A percentile compares a stretch with the other conserved stretches of the same genome.
These are phyloP conservation scores for Rhyacichthys aspro DNA, from an alignment of 2,797 vertebrate genomes.

Conservation along the genomic window DNA sequence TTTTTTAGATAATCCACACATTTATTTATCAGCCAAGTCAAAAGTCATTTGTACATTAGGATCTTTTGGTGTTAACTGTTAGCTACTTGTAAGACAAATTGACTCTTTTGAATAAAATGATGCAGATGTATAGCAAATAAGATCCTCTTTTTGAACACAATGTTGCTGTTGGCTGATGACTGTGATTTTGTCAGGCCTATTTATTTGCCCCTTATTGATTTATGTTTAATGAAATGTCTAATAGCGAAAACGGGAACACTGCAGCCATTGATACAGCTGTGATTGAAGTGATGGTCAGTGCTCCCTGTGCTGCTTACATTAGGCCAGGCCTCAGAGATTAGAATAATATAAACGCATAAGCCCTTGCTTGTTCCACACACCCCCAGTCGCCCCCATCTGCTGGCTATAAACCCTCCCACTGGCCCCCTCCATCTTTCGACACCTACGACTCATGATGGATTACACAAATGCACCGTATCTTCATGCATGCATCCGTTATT, in stretches of 20 bases:
- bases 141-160: constrained; percentile 27
- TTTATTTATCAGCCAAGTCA: neutral
- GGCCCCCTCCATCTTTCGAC: constrained; percentile 18
- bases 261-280: constrained; percentile 69
- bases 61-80: neutral
- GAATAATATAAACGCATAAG: constrained; percentile 82
- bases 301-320: constrained; percentile 78
- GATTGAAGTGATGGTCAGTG: constrained; percentile 81
- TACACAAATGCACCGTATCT: constrained; percentile 27
- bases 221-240: constrained; percentile 76
- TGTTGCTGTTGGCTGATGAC: constrained; percentile 49
- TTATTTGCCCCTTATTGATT: constrained; percentile 74
- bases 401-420: constrained; percentile 20
- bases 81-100: constrained; percentile 18
- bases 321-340: constrained; percentile 77
- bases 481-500: constrained; percentile 15
- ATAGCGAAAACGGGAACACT: constrained; percentile 70
- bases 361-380: constrained; percentile 69
- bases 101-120: constrained; percentile 32
- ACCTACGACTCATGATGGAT: constrained; percentile 9
- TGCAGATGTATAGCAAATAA: constrained; percentile 19
- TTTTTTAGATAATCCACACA: no score
- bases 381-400: constrained; percentile 10
- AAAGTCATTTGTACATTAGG: neutral
- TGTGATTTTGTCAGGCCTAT: constrained; percentile 64